A percentile compares a stretch with the other conserved stretches of the same genome.
phyloP scores from a whole-genome alignment of 1,140 invertebrate species.

The Tetramorium alpestre region DNA sequence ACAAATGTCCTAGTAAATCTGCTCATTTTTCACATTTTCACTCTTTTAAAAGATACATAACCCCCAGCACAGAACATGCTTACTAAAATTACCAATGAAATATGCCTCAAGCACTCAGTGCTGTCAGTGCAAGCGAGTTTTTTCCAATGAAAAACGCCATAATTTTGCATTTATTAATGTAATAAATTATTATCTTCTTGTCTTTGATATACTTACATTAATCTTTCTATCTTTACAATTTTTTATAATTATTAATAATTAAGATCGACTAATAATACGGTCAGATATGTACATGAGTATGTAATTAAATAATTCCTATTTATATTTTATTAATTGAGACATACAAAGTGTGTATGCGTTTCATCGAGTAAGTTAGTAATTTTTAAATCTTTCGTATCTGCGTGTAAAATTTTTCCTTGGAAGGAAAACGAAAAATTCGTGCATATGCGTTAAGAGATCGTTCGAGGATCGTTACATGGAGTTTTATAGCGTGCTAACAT shows the following conservation, averaged over 20 bases:
- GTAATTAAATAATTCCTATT: too few relatives aligned
- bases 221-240: not conserved
- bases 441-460: not conserved
- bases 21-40: too few relatives aligned
- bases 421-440: not conserved
- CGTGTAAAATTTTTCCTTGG: not conserved
- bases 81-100: too few relatives aligned
- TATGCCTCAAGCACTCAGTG: too few relatives aligned
- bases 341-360: not conserved
- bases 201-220: not conserved
- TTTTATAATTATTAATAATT: not conserved
- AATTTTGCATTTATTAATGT: not conserved
- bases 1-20: too few relatives aligned
- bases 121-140: too few relatives aligned
- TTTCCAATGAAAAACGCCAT: not conserved
- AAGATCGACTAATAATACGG: not conserved
- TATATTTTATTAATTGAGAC: not conserved
- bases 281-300: too few relatives aligned
- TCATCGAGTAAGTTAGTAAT: not conserved
- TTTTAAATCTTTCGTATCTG: not conserved
- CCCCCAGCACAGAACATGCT: too few relatives aligned
- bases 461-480: slow-evolving; percentile 14
- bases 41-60: too few relatives aligned
- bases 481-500: not conserved
- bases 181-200: not conserved